phyloP scores from a whole-genome alignment of 2,888 invertebrate genomes.

The Ormyrus pomaceus region DNA sequence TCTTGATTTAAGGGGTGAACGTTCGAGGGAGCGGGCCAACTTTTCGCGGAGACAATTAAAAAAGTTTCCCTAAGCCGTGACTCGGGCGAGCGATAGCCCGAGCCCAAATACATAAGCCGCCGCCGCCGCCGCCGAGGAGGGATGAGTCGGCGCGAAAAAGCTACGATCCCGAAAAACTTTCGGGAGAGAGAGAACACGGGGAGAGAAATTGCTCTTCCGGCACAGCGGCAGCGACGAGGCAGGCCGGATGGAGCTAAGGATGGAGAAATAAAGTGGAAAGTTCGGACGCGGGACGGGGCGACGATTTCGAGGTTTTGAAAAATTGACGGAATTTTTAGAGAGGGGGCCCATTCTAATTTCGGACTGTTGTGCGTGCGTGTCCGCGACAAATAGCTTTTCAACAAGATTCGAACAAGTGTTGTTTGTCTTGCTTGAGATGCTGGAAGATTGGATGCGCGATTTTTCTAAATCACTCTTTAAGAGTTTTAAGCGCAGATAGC shows the following conservation, averaged over 20 bases:
- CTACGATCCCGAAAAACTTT: constrained; percentile 47
- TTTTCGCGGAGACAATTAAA: constrained; percentile 50
- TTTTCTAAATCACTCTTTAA: too few relatives aligned
- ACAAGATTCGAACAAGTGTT: too few relatives aligned
- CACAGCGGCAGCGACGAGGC: neutral
- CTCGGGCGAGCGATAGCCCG: constrained; percentile 29
- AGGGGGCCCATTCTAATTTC: too few relatives aligned
- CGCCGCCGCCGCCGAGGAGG: constrained; percentile 12
- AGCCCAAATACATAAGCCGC: constrained; percentile 40
- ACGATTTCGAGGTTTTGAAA: constrained; percentile 27
- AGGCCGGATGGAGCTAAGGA: too few relatives aligned
- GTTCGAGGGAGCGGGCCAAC: constrained; percentile 5
- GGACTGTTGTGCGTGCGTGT: too few relatives aligned
- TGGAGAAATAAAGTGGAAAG: constrained; percentile 34
- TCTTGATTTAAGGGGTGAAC: constrained; percentile 40
- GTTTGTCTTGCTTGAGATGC: too few relatives aligned
- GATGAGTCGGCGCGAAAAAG: constrained; percentile 46
- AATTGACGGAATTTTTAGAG: neutral
- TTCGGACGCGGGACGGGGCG: neutral
- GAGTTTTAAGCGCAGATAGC: too few relatives aligned
- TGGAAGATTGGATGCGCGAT: too few relatives aligned
- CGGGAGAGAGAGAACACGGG: neutral
- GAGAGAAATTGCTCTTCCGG: constrained; percentile 40
- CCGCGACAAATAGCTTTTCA: too few relatives aligned
- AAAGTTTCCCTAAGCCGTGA: constrained; percentile 43